Evolutionary conservation across 1,140 invertebrate species (phyloP).

Genomic region (Ctenoplectra terminalis): DNA sequence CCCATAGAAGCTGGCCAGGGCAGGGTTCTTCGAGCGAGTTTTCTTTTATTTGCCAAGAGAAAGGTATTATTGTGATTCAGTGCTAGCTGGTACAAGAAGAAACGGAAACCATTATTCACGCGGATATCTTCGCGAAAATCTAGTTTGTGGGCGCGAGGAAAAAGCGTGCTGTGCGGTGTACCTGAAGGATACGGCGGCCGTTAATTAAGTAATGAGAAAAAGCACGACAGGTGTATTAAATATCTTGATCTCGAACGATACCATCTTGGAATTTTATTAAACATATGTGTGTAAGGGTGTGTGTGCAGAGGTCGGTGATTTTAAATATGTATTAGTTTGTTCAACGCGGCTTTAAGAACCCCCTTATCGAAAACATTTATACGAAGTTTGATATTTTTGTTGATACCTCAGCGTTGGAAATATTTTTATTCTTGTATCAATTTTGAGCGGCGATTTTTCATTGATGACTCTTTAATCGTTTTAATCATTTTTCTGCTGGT

Average conservation of each 20-base stretch:
- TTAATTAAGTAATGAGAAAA: conserved; percentile 27
- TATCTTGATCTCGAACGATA: background rate
- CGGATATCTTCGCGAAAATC: conserved; percentile 45
- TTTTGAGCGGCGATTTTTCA: too few species aligned
- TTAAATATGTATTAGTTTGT: too few species aligned
- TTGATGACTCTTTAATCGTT: too few species aligned
- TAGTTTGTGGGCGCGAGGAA: conserved; percentile 38
- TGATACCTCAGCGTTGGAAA: too few species aligned
- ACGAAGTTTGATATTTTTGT: too few species aligned
- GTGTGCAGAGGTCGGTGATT: too few species aligned
- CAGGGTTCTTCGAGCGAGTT: background rate
- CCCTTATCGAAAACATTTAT: too few species aligned
- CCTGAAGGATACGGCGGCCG: conserved; percentile 3
- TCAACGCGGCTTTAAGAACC: too few species aligned
- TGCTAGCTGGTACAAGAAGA: conserved; percentile 37
- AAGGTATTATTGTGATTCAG: conserved; percentile 54
- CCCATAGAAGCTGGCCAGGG: background rate
- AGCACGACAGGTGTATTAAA: conserved; percentile 1
- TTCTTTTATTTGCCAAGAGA: conserved; percentile 33
- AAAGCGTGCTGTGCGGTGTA: background rate
- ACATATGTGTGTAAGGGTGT: too few species aligned
- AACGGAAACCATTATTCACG: conserved; percentile 51
- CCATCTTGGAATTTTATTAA: too few species aligned
- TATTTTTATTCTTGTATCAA: too few species aligned
- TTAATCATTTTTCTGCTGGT: too few species aligned